Conservation (phyloP, 2,113 vertebrate genomes). For the Barnardius zonarius region DNA sequence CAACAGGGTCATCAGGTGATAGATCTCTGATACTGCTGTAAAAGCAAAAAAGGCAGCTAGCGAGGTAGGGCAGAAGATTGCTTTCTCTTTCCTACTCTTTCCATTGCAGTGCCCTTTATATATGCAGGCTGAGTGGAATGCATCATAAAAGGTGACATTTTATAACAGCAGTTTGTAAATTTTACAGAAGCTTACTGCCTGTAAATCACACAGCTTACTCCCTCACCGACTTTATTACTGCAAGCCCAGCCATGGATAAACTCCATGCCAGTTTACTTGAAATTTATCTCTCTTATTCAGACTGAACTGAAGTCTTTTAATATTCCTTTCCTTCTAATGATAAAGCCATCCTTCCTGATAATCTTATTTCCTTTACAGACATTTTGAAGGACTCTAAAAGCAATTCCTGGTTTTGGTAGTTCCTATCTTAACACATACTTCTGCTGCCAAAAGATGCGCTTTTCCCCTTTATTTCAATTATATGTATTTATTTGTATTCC, state of each 20-base stretch:
- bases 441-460: constrained; percentile 43
- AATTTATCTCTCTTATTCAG: constrained; percentile 80
- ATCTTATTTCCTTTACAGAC: constrained; percentile 71
- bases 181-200: constrained; percentile 77
- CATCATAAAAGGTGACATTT: constrained; percentile 83
- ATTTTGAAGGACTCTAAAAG: constrained; percentile 70
- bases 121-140: constrained; percentile 74
- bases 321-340: constrained; percentile 74
- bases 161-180: constrained; percentile 83
- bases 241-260: constrained; percentile 77
- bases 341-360: constrained; percentile 69
- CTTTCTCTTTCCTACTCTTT: constrained; percentile 69
- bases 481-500: constrained; percentile 4
- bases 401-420: constrained; percentile 8
- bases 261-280: constrained; percentile 75
- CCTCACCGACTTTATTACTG: constrained; percentile 78
- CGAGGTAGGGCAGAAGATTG: constrained; percentile 30
- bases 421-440: constrained; percentile 44
- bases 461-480: constrained; percentile 12
- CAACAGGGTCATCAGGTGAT: constrained; percentile 39
- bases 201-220: constrained; percentile 79
- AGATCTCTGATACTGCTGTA: constrained; percentile 48
- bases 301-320: constrained; percentile 69
- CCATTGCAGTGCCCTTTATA: constrained; percentile 72
- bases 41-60: constrained; percentile 20